Evolutionary conservation across 2,113 vertebrate genomes (phyloP).

Genomic region (Symphodus melops): DNA sequence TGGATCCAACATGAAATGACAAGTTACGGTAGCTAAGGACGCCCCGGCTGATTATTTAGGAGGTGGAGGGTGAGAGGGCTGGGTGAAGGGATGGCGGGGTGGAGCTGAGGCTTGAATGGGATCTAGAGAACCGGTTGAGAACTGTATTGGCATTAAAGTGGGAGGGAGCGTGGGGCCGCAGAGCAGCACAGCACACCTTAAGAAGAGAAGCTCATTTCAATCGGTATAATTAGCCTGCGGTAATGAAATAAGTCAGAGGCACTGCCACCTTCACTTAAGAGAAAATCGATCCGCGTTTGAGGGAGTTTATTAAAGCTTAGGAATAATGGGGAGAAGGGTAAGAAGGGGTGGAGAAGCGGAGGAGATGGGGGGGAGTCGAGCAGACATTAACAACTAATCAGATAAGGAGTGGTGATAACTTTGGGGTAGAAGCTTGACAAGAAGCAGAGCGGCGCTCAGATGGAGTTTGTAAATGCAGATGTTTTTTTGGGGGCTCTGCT

Average conservation of each 20-base stretch:
- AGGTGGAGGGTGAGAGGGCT: conserved; percentile 38
- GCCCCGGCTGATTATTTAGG: conserved; percentile 78
- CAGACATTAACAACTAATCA: conserved; percentile 79
- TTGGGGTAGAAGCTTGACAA: conserved; percentile 52
- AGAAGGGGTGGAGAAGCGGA: conserved; percentile 44
- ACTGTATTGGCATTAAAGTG: conserved; percentile 71
- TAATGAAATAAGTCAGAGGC: conserved; percentile 87
- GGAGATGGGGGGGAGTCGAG: conserved; percentile 47
- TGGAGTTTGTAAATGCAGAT: conserved; percentile 46
- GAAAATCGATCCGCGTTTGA: conserved; percentile 85
- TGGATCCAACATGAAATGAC: conserved; percentile 83
- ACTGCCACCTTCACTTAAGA: conserved; percentile 85
- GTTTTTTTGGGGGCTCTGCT: conserved; percentile 41
- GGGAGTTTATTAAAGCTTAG: conserved; percentile 86
- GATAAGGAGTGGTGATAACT: conserved; percentile 47
- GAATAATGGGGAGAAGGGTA: conserved; percentile 75
- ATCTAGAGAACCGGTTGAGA: conserved; percentile 64
- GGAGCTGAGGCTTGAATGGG: conserved; percentile 49
- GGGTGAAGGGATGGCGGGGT: conserved; percentile 48
- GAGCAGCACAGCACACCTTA: conserved; percentile 77
- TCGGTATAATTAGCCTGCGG: conserved; percentile 85
- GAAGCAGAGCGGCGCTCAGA: conserved; percentile 53
- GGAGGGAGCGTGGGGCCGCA: conserved; percentile 50
- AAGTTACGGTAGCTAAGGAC: conserved; percentile 76
- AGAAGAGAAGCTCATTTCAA: conserved; percentile 85